Evolutionary conservation across 2,797 vertebrate species (phyloP).

Genomic region (Mormyrops attenuatus): DNA sequence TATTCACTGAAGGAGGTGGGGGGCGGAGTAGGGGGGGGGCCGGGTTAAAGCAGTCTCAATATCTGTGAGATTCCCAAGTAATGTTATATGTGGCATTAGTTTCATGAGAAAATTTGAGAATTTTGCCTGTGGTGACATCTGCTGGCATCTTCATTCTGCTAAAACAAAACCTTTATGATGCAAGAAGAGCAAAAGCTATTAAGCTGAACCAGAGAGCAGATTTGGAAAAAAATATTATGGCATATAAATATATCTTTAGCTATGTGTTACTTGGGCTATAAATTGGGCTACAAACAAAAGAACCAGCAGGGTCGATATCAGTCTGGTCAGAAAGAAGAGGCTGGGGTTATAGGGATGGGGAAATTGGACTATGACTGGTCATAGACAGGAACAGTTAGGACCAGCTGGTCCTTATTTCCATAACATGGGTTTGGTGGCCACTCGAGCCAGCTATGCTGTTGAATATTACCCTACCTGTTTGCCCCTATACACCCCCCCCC

Average conservation of each 20-base stretch:
- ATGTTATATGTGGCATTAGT: conserved; percentile 20
- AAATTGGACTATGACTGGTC: not conserved
- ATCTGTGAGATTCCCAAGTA: not conserved
- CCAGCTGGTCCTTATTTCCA: not conserved
- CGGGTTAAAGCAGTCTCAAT: conserved; percentile 30
- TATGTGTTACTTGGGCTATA: not conserved
- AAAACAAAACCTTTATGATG: not conserved
- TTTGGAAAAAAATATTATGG: not conserved
- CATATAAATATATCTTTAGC: not conserved
- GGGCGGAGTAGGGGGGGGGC: conserved; percentile 22
- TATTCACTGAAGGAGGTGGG: conserved; percentile 34
- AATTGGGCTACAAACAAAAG: not conserved
- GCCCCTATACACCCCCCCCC: not conserved
- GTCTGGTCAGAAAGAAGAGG: not conserved
- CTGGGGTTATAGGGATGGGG: not conserved
- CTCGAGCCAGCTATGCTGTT: not conserved
- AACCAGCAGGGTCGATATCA: not conserved
- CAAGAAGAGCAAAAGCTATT: not conserved
- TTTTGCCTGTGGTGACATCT: conserved; percentile 49
- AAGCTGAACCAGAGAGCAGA: not conserved
- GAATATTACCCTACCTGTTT: not conserved
- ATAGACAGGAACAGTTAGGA: too few species aligned
- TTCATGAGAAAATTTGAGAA: conserved; percentile 17
- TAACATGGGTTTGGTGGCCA: not conserved
- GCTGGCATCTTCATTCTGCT: conserved; percentile 26